Evolutionary conservation across 2,113 vertebrate genomes (phyloP).

Genomic region (Halichoerus grypus): DNA sequence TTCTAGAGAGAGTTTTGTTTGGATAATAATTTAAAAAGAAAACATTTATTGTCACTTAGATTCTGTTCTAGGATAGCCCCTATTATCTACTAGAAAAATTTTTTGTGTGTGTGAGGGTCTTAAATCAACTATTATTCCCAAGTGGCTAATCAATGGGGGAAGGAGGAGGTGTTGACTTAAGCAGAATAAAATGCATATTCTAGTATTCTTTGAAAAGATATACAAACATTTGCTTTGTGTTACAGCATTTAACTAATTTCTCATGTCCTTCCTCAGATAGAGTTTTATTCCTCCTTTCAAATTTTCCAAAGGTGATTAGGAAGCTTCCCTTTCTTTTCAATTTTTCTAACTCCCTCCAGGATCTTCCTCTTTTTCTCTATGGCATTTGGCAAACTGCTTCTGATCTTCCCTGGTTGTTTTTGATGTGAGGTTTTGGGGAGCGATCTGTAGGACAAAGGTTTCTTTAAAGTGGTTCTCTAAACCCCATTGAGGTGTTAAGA

Average conservation of each 20-base stretch:
- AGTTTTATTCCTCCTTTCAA: slow-evolving; percentile 69
- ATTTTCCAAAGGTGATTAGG: slow-evolving; percentile 63
- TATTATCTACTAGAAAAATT: slow-evolving; percentile 30
- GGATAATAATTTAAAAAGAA: slow-evolving; percentile 57
- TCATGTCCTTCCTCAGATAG: slow-evolving; percentile 55
- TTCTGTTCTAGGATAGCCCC: slow-evolving; percentile 23
- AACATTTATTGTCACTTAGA: slow-evolving; percentile 11
- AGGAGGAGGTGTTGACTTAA: slow-evolving; percentile 44
- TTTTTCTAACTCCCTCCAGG: slow-evolving; percentile 60
- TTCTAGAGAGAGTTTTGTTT: slow-evolving; percentile 26
- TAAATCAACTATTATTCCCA: slow-evolving; percentile 43
- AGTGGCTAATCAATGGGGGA: not conserved
- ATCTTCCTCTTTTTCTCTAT: slow-evolving; percentile 52
- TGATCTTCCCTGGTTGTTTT: slow-evolving; percentile 88
- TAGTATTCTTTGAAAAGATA: slow-evolving; percentile 59
- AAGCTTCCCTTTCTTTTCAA: slow-evolving; percentile 59
- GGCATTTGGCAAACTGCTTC: slow-evolving; percentile 80
- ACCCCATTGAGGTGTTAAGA: slow-evolving; percentile 91
- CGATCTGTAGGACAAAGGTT: slow-evolving; percentile 90
- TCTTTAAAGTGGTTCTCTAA: slow-evolving; percentile 90
- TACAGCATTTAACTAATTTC: slow-evolving; percentile 68
- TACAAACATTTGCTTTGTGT: slow-evolving; percentile 73
- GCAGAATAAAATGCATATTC: slow-evolving; percentile 60
- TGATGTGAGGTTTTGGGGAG: slow-evolving; percentile 90
- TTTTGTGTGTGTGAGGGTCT: not conserved